Evolutionary conservation across 2,888 invertebrate species (phyloP), one percentile per base, ranked within the genome.

Genomic region (Watsonalla cultraria): DNA sequence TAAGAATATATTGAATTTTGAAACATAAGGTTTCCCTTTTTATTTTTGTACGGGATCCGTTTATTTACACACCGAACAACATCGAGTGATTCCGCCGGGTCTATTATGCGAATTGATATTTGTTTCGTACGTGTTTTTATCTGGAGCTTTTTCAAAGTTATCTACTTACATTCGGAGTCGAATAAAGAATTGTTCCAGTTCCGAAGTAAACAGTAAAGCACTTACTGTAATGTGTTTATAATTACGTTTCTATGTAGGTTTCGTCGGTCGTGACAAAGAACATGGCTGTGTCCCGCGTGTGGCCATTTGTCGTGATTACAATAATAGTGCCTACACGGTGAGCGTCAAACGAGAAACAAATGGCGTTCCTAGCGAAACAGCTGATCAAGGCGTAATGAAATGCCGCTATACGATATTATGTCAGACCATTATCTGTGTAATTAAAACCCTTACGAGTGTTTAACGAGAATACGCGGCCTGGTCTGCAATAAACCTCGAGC

Each of bases 211-310:
- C 78, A 78, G 82, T 82, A 79, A 75, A 75, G 77, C 80, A 86
- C 83, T 82, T 78, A 77, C 75, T 70, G 75, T 90, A 88, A 90
- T 89, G 88, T 76, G 74, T 88, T 89, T 87, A 89, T 89, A 89
- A 89, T 88, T 86, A 85, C 82, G 76, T 76, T 75, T 74, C 59
- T 61, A 80, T 82, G 77, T 78, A 76, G 77, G 78, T 78, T 79
- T 57, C 47, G 76, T 72, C 68, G 76, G 72, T 82, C 79, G 82
- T 84, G 82, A 82, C 81, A 76, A 73, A 68, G 59, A 66, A 53
- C 49, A 49, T 49, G 49, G 42, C 49, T 37, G 66, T 70, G 66
- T 66, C 65, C 64, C 67, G 70, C 70, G 68, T 68, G 67, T 64
- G 66, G 62, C 67, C 63, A 66, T 68, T 69, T 68, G 70, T 66